Evolutionary conservation across 2,113 vertebrate genomes (phyloP).

Genomic region (Tetraodon nigroviridis): DNA sequence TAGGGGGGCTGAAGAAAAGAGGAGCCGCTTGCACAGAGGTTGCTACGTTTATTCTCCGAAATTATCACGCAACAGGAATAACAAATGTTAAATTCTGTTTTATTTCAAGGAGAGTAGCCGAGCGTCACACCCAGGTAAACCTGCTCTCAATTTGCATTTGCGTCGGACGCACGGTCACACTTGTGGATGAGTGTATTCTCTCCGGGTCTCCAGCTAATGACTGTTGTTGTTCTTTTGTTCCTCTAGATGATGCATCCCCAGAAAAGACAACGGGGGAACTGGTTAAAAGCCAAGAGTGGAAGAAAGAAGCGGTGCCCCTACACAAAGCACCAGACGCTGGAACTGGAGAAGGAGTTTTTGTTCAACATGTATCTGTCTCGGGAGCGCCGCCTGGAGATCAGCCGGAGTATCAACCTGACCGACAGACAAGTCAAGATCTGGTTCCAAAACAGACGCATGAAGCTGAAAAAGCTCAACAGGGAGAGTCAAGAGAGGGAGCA

Average conservation of each 20-base stretch:
- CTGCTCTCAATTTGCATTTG: not conserved
- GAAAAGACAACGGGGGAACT: slow-evolving; percentile 88
- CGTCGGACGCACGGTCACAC: too few relatives aligned
- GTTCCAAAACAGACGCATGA: slow-evolving; percentile 99
- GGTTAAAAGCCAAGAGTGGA: slow-evolving; percentile 95
- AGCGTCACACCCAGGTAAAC: slow-evolving; percentile 19
- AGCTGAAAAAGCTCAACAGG: slow-evolving; percentile 96
- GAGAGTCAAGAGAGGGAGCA: slow-evolving; percentile 89
- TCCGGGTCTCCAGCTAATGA: slow-evolving; percentile 5
- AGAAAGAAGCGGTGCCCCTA: slow-evolving; percentile 97
- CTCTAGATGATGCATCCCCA: slow-evolving; percentile 84
- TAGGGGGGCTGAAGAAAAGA: slow-evolving; percentile 62
- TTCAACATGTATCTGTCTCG: slow-evolving; percentile 99
- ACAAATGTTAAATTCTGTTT: slow-evolving; percentile 4
- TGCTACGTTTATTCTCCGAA: slow-evolving; percentile 52
- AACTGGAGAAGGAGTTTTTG: slow-evolving; percentile 99
- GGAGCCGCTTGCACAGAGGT: slow-evolving; percentile 43
- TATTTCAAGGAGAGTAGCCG: slow-evolving; percentile 19
- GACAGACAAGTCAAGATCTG: slow-evolving; percentile 99
- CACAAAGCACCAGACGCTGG: slow-evolving; percentile 97
- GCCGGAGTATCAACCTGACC: slow-evolving; percentile 97
- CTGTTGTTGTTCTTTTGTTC: slow-evolving; percentile 63
- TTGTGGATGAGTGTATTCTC: not conserved
- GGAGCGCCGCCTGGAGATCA: slow-evolving; percentile 99
- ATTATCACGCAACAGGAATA: slow-evolving; percentile 45